These are phyloP conservation scores for Sus cebifrons DNA, from an alignment of 2,797 vertebrate species.

Conservation along the genomic window DNA sequence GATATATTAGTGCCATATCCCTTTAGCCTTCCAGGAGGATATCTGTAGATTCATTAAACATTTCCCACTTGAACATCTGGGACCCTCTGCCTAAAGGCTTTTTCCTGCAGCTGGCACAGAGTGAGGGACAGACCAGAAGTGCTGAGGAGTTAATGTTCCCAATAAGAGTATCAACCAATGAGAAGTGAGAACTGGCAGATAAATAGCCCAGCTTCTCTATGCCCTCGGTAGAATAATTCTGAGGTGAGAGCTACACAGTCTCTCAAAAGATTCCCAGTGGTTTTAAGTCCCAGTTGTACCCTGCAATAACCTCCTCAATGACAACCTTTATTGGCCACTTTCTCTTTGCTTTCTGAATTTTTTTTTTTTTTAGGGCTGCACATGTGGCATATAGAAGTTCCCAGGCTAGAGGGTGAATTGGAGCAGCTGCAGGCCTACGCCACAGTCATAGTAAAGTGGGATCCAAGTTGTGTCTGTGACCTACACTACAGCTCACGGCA, in stretches of 20 bases:
- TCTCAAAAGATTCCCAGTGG: not conserved
- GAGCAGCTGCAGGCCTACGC: no score
- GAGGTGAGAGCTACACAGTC: not conserved
- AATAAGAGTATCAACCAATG: not conserved
- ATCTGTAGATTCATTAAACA: conserved; percentile 18
- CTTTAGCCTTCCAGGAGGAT: not conserved
- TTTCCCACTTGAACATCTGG: not conserved
- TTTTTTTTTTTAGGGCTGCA: no score
- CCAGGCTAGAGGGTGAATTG: no score
- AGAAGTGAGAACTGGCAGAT: not conserved
- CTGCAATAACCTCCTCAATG: not conserved
- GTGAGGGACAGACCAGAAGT: not conserved
- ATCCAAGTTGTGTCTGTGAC: no score
- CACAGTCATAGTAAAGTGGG: no score
- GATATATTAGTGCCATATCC: not conserved
- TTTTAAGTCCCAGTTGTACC: not conserved
- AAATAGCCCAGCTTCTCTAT: not conserved
- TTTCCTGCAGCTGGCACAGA: not conserved
- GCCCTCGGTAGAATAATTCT: not conserved
- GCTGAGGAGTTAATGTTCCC: not conserved
- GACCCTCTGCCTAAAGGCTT: conserved; percentile 7
- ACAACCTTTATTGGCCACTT: not conserved
- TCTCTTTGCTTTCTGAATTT: not conserved
- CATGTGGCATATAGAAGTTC: no score
- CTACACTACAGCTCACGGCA: no score